phyloP scores from a whole-genome alignment of 2,113 vertebrate species.

The Antechinus stuartii region DNA sequence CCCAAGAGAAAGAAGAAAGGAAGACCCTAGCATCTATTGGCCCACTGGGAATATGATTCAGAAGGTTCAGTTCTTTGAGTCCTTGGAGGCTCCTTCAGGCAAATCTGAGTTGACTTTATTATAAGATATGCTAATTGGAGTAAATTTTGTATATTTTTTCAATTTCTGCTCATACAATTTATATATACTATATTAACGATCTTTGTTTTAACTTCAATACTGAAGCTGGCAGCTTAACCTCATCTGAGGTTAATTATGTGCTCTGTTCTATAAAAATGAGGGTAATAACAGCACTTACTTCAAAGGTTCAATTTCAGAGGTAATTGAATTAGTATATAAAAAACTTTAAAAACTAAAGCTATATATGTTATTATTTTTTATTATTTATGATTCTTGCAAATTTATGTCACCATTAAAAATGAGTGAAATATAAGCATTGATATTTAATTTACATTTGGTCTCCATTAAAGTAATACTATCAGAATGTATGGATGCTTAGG shows the following conservation, averaged over 20 bases:
- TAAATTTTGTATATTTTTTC: conserved; percentile 60
- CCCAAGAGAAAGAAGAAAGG: background rate
- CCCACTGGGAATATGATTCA: background rate
- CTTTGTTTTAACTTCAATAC: conserved; percentile 73
- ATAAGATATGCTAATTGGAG: conserved; percentile 23
- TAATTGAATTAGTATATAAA: background rate
- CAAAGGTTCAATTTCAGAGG: background rate
- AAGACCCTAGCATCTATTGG: background rate
- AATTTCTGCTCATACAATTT: conserved; percentile 76
- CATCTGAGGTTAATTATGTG: conserved; percentile 79
- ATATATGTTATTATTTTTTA: background rate
- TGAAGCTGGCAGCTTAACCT: conserved; percentile 79
- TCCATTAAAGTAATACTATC: background rate
- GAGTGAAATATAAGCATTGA: background rate
- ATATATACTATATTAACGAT: conserved; percentile 57
- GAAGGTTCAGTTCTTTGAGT: background rate
- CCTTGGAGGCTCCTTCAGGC: background rate
- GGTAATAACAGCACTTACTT: background rate
- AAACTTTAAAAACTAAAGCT: background rate
- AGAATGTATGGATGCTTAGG: background rate
- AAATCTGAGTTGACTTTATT: conserved; percentile 67
- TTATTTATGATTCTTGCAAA: background rate
- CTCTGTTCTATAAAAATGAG: conserved; percentile 61
- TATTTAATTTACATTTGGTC: background rate
- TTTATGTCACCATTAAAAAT: background rate